These are phyloP conservation scores for Catalaphyllia jardinei DNA, from an alignment of 64 coral and sea anemone genomes.

Conservation along the genomic window DNA sequence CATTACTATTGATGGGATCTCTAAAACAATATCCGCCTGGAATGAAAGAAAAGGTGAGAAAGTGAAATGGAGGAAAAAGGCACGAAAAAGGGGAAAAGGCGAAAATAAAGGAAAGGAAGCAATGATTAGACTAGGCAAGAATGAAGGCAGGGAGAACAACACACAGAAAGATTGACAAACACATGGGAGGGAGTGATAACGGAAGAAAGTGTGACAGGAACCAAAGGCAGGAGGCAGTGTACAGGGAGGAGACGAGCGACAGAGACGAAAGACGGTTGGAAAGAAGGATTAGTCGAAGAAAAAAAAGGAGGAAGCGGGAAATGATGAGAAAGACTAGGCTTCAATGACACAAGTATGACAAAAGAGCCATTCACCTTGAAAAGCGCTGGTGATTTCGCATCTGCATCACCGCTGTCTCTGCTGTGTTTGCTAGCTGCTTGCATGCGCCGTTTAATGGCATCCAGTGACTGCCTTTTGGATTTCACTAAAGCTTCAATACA, in stretches of 20 bases:
- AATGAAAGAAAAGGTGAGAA: not conserved
- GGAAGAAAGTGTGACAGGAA: too few relatives aligned
- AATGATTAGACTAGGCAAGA: not conserved
- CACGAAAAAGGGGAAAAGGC: not conserved
- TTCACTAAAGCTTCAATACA: constrained; percentile 66
- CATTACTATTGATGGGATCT: constrained; percentile 95
- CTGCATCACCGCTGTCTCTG: constrained; percentile 25
- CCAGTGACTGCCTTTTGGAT: constrained; percentile 50
- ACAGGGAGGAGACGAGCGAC: not conserved
- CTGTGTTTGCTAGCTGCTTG: constrained; percentile 58
- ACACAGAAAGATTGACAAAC: too few relatives aligned
- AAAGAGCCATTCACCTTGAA: constrained; percentile 40
- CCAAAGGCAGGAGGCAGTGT: too few relatives aligned
- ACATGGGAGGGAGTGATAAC: not conserved
- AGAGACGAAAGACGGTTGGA: not conserved
- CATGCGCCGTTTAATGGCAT: constrained; percentile 65
- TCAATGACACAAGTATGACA: not conserved
- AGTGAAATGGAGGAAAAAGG: not conserved
- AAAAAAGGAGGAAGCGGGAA: not conserved
- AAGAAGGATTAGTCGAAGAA: not conserved
- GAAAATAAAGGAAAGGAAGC: not conserved
- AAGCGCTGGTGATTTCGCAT: constrained; percentile 35
- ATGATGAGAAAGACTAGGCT: too few relatives aligned
- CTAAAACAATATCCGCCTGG: constrained; percentile 94
- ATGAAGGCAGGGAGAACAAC: not conserved